These are phyloP conservation scores for Alethe diademata DNA, from an alignment of 2,113 vertebrate genomes.

Conservation along the genomic window DNA sequence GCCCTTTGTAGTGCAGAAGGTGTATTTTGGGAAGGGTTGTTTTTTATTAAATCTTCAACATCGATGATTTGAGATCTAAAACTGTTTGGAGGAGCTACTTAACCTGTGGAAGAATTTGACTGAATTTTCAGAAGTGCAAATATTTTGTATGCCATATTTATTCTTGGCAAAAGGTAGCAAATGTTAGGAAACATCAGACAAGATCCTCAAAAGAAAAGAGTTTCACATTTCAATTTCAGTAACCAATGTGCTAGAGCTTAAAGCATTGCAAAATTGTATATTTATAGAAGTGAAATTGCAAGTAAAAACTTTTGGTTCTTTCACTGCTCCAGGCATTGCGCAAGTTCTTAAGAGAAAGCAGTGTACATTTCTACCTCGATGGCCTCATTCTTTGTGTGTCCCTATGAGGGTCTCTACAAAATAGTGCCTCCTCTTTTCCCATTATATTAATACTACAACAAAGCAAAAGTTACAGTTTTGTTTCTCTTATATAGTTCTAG, in stretches of 20 bases:
- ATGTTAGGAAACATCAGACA: not conserved
- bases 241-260: not conserved
- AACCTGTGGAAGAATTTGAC: not conserved
- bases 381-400: not conserved
- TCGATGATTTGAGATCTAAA: not conserved
- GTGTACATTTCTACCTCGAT: not conserved
- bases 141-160: not conserved
- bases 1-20: not conserved
- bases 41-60: not conserved
- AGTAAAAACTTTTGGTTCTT: not conserved
- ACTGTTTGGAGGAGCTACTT: not conserved
- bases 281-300: not conserved
- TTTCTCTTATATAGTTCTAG: not conserved
- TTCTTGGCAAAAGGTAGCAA: not conserved
- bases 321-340: not conserved
- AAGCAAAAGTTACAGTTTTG: not conserved
- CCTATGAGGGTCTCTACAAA: not conserved
- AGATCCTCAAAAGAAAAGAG: not conserved
- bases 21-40: not conserved
- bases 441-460: not conserved
- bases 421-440: not conserved
- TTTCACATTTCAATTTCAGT: not conserved
- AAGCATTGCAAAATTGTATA: not conserved
- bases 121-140: not conserved
- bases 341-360: not conserved